Conservation (phyloP, 1,140 invertebrate species). For the Drosophila teissieri region DNA sequence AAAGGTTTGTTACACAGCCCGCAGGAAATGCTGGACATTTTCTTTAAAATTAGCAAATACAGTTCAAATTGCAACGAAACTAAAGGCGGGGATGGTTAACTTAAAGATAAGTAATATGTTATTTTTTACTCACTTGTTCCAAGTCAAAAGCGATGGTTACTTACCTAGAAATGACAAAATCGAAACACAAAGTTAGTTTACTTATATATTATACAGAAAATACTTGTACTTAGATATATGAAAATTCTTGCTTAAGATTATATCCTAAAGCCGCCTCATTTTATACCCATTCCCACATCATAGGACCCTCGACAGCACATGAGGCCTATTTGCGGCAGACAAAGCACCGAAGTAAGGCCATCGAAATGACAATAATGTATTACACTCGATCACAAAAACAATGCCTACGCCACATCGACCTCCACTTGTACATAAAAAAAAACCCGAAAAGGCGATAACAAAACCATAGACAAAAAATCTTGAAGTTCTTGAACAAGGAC, state of each 20-base stretch:
- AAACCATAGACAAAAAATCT: conserved; percentile 7
- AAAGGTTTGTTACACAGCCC: conserved; percentile 3
- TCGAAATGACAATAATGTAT: conserved; percentile 13
- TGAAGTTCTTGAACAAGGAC: conserved; percentile 13
- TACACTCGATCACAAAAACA: conserved; percentile 18
- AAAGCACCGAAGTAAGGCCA: conserved; percentile 6
- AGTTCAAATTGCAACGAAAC: background rate
- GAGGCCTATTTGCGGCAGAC: background rate
- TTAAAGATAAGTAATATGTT: background rate
- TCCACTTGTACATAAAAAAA: background rate
- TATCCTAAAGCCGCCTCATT: background rate
- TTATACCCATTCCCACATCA: conserved; percentile 1
- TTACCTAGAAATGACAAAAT: conserved; percentile 1
- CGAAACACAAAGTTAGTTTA: background rate
- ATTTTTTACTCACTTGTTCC: conserved; percentile 3
- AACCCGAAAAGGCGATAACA: conserved; percentile 8
- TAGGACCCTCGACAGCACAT: background rate
- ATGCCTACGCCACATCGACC: conserved; percentile 9
- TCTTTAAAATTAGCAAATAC: background rate
- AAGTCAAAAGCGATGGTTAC: background rate
- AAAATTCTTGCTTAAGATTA: background rate
- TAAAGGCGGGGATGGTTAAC: background rate
- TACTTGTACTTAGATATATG: too few relatives aligned
- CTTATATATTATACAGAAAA: background rate
- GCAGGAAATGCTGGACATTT: background rate